Evolutionary conservation across 2,888 invertebrate genomes (phyloP).

Genomic region (Ennomos quercinarius): DNA sequence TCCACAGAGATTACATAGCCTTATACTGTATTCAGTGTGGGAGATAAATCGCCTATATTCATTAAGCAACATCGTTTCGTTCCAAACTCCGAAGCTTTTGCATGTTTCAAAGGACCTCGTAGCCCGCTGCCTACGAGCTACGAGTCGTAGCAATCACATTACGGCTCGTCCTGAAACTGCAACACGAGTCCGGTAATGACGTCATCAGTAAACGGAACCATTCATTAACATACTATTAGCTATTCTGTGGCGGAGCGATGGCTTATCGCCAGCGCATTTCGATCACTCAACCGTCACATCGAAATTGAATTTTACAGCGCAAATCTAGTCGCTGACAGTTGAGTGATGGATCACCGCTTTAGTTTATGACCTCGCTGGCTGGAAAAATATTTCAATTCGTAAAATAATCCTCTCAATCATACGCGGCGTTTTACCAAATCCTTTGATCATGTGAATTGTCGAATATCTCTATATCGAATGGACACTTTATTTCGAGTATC

Average conservation of each 20-base stretch:
- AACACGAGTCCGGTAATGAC: constrained; percentile 31
- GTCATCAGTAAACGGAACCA: constrained; percentile 35
- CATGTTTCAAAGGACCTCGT: constrained; percentile 32
- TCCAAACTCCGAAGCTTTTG: constrained; percentile 20
- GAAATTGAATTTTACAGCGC: constrained; percentile 54
- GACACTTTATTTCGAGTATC: constrained; percentile 19
- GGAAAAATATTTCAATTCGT: constrained; percentile 15
- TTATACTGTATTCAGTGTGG: constrained; percentile 1
- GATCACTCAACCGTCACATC: constrained; percentile 43
- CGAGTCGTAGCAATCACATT: constrained; percentile 36
- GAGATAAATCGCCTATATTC: constrained; percentile 15
- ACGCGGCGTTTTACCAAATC: constrained; percentile 3
- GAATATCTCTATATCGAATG: constrained; percentile 4
- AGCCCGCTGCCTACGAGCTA: constrained; percentile 12
- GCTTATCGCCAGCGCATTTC: constrained; percentile 39
- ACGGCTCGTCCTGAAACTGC: constrained; percentile 28
- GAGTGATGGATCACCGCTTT: constrained; percentile 47
- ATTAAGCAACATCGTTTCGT: constrained; percentile 27
- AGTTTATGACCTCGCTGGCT: constrained; percentile 39
- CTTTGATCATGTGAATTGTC: constrained; percentile 5
- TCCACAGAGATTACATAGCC: neutral
- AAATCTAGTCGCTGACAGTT: constrained; percentile 42
- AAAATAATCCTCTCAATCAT: constrained; percentile 3
- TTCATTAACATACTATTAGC: too few species aligned
- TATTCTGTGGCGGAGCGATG: constrained; percentile 18